phyloP scores from a whole-genome alignment of 2,888 invertebrate genomes.

The Teinopalpus imperialis region DNA sequence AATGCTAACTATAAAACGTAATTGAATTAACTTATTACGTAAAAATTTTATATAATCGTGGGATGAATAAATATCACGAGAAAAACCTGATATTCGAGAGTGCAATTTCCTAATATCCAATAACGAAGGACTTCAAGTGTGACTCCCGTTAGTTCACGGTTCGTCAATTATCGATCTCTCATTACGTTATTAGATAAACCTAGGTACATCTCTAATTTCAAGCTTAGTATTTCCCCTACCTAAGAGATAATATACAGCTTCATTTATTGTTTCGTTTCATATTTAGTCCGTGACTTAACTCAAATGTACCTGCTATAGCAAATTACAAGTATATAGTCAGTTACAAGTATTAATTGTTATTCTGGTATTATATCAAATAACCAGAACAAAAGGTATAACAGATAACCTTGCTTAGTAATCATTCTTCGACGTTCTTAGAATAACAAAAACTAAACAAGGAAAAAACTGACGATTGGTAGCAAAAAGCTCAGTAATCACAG shows the following conservation, averaged over 20 bases:
- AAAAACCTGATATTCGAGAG: constrained; percentile 21
- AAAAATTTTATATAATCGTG: constrained; percentile 6
- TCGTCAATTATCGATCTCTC: constrained; percentile 61
- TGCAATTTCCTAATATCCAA: constrained; percentile 57
- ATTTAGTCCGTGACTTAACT: too few species aligned
- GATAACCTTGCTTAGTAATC: constrained; percentile 24
- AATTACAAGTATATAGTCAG: too few species aligned
- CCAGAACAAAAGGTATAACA: constrained; percentile 18
- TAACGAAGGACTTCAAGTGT: constrained; percentile 64
- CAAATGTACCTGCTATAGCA: too few species aligned
- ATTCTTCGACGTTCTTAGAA: constrained; percentile 8
- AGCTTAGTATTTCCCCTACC: neutral
- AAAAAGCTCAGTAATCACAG: constrained; percentile 20
- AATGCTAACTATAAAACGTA: too few species aligned
- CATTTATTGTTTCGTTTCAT: too few species aligned
- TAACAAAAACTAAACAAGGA: constrained; percentile 9
- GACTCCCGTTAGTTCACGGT: constrained; percentile 71
- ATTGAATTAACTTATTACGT: constrained; percentile 11
- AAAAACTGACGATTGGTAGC: constrained; percentile 17
- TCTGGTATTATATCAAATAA: constrained; percentile 23
- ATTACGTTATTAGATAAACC: constrained; percentile 44
- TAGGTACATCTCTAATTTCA: constrained; percentile 14
- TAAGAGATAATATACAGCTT: too few species aligned
- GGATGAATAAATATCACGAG: constrained; percentile 15
- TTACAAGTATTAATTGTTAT: constrained; percentile 12